Evolutionary conservation across 2,888 invertebrate genomes (phyloP).

Genomic region (Adelognathus sp.): DNA sequence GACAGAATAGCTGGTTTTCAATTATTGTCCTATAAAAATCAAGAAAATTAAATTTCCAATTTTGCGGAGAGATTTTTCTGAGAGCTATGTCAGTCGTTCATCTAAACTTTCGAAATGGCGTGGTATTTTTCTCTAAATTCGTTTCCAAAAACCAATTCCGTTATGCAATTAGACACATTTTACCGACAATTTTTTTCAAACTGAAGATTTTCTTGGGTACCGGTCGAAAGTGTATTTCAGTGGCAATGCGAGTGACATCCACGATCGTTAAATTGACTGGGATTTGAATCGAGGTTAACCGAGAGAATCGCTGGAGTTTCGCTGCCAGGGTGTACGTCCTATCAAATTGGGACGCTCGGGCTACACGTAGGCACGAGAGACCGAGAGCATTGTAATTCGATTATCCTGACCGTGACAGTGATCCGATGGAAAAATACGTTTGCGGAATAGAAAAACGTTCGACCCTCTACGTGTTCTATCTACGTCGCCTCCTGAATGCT

Average conservation of each 20-base stretch:
- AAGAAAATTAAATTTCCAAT: too few relatives aligned
- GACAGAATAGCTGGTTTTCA: too few relatives aligned
- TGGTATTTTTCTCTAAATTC: too few relatives aligned
- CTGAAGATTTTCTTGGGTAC: not conserved
- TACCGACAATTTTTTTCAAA: not conserved
- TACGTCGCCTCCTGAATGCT: not conserved
- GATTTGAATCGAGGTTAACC: constrained; percentile 52
- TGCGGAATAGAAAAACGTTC: constrained; percentile 40
- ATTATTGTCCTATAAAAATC: too few relatives aligned
- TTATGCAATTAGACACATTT: too few relatives aligned
- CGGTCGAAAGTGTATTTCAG: not conserved
- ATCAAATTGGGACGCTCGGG: not conserved
- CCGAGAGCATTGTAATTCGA: constrained; percentile 47
- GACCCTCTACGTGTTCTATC: not conserved
- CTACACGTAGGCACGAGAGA: not conserved
- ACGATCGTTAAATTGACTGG: constrained; percentile 42
- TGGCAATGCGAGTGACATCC: not conserved
- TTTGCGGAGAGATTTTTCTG: too few relatives aligned
- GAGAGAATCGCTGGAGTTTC: constrained; percentile 1
- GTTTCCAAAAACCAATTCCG: too few relatives aligned
- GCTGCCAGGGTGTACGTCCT: not conserved
- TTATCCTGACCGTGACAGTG: constrained; percentile 50
- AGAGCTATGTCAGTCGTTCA: too few relatives aligned
- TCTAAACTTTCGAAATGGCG: too few relatives aligned
- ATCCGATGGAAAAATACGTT: constrained; percentile 51